Evolutionary conservation across 23 tunicate species (phyloP).

Genomic region (Oikopleura albicans): DNA sequence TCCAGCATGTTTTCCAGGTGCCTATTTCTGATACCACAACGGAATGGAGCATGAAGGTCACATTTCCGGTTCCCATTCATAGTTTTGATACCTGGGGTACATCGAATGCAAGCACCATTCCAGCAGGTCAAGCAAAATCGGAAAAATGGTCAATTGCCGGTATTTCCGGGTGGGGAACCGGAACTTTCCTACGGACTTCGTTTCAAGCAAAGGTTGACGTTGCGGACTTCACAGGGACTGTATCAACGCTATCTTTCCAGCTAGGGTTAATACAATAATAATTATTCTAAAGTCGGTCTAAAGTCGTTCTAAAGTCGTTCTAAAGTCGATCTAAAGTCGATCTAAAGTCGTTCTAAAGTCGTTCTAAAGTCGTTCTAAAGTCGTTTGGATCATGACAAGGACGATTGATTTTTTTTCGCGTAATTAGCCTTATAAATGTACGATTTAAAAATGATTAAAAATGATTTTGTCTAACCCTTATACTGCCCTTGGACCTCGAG

Average conservation of each 20-base stretch:
- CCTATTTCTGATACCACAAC: background rate
- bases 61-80: background rate
- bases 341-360: no score
- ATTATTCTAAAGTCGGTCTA: no score
- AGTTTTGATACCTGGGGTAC: background rate
- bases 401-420: no score
- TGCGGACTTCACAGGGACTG: background rate
- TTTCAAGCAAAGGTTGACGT: background rate
- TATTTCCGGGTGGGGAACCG: background rate
- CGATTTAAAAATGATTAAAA: no score
- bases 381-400: no score
- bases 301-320: no score
- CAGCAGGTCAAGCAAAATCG: background rate
- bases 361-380: no score
- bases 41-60: background rate
- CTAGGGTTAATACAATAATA: no score
- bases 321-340: no score
- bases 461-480: no score
- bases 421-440: no score
- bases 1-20: background rate
- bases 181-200: background rate
- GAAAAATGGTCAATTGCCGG: background rate
- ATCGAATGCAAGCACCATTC: background rate
- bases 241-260: no score
- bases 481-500: background rate